Evolutionary conservation across 1,140 invertebrate species (phyloP).

Genomic region (Drosophila equinoxialis): DNA sequence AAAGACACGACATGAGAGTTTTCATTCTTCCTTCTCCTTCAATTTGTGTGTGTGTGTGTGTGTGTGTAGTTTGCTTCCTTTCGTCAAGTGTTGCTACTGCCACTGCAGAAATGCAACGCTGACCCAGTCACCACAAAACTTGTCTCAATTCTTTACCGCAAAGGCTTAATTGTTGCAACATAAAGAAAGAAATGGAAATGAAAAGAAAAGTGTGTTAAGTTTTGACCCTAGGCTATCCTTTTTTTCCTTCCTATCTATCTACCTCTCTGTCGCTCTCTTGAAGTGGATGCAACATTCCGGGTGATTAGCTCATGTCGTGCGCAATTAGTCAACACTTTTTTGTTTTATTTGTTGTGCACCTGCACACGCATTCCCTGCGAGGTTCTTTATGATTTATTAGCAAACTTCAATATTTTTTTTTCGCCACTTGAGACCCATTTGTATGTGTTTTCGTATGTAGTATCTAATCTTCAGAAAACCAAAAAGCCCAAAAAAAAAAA

Average conservation of each 20-base stretch:
- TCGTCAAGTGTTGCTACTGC: conserved; percentile 35
- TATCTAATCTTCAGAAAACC: conserved; percentile 8
- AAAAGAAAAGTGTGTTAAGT: conserved; percentile 77
- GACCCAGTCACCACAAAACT: conserved; percentile 62
- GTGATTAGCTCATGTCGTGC: conserved; percentile 48
- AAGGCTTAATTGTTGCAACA: conserved; percentile 65
- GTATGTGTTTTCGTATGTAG: background rate
- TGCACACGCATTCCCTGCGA: conserved; percentile 1
- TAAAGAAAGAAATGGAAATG: conserved; percentile 57
- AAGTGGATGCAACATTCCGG: conserved; percentile 35
- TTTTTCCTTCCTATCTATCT: conserved; percentile 21
- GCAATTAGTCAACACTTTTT: conserved; percentile 8
- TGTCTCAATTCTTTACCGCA: conserved; percentile 46
- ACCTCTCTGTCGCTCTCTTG: conserved; percentile 8
- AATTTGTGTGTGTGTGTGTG: background rate
- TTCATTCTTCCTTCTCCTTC: conserved; percentile 31
- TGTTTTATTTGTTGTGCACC: conserved; percentile 10
- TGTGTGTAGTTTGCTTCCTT: background rate
- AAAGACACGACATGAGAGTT: conserved; percentile 9
- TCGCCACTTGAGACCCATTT: conserved; percentile 36
- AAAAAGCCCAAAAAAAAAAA: background rate
- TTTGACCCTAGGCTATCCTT: conserved; percentile 56
- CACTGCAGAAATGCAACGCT: conserved; percentile 26
- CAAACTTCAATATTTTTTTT: conserved; percentile 19
- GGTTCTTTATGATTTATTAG: conserved; percentile 17